These are phyloP conservation scores for Eretmochelys imbricata DNA, from an alignment of 2,113 vertebrate genomes.

Conservation along the genomic window DNA sequence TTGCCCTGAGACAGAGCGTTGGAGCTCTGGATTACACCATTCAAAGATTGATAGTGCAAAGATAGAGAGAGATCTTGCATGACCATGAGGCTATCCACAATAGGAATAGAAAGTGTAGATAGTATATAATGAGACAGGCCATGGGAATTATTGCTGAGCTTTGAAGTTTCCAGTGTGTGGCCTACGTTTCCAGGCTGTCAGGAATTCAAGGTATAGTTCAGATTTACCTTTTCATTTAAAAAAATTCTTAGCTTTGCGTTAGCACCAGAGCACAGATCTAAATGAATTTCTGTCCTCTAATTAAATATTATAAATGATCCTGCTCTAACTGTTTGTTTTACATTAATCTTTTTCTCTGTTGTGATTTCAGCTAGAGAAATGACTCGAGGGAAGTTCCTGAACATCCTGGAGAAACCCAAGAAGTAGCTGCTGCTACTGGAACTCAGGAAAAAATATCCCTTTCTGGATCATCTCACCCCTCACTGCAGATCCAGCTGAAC, in stretches of 20 bases:
- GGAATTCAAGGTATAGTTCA: constrained; percentile 5
- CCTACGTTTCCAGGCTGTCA: constrained; percentile 25
- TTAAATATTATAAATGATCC: constrained; percentile 42
- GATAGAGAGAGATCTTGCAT: constrained; percentile 12
- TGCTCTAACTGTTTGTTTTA: constrained; percentile 4
- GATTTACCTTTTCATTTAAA: background rate
- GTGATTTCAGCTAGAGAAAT: constrained; percentile 95
- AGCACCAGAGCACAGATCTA: constrained; percentile 24
- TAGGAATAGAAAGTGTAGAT: constrained; percentile 43
- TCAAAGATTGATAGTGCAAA: constrained; percentile 36
- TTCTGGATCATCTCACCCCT: background rate
- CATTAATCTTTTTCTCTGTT: constrained; percentile 45
- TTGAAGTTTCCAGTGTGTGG: constrained; percentile 41
- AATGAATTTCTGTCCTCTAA: background rate
- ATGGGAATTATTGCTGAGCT: constrained; percentile 48
- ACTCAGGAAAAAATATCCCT: background rate
- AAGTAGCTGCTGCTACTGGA: constrained; percentile 80
- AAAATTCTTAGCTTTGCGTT: background rate
- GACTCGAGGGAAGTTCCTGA: constrained; percentile 98
- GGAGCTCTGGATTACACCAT: constrained; percentile 59
- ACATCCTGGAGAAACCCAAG: constrained; percentile 97
- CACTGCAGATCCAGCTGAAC: constrained; percentile 14
- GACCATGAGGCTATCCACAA: background rate
- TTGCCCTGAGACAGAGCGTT: constrained; percentile 33
- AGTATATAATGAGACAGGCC: constrained; percentile 62